These are phyloP conservation scores for Mycalesis mineus DNA, from an alignment of 2,888 invertebrate genomes.

Conservation along the genomic window DNA sequence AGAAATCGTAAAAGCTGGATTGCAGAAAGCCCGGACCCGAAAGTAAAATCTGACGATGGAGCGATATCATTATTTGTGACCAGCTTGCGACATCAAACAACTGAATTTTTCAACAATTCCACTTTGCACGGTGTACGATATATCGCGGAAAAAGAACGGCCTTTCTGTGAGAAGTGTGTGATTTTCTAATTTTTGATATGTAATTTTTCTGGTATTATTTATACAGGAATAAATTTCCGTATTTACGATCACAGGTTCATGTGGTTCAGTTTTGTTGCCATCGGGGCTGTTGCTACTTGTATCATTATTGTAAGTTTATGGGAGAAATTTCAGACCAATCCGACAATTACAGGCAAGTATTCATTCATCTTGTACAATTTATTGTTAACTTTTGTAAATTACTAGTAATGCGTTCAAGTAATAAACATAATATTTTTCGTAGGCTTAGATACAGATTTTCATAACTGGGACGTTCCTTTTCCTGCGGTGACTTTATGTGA, in stretches of 20 bases:
- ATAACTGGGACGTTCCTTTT: slow-evolving; percentile 87
- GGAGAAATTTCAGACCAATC: slow-evolving; percentile 91
- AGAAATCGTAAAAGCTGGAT: slow-evolving; percentile 27
- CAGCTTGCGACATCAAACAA: slow-evolving; percentile 83
- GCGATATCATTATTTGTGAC: slow-evolving; percentile 72
- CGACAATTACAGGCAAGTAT: slow-evolving; percentile 84
- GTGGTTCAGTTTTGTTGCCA: slow-evolving; percentile 87
- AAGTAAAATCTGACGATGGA: slow-evolving; percentile 40
- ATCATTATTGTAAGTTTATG: slow-evolving; percentile 87
- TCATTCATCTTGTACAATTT: neutral
- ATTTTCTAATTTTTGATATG: neutral
- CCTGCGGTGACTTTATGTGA: slow-evolving; percentile 84
- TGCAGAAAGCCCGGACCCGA: slow-evolving; percentile 13
- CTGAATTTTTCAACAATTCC: slow-evolving; percentile 86
- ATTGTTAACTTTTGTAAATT: too few species aligned
- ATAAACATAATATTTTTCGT: slow-evolving; percentile 31
- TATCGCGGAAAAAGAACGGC: slow-evolving; percentile 85
- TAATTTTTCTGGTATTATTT: neutral
- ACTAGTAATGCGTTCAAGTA: too few species aligned
- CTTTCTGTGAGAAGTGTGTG: slow-evolving; percentile 86
- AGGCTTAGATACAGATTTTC: slow-evolving; percentile 88
- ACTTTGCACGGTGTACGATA: slow-evolving; percentile 88
- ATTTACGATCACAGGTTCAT: slow-evolving; percentile 77
- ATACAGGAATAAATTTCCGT: neutral
- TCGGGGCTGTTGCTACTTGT: slow-evolving; percentile 83